phyloP scores from a whole-genome alignment of 2,888 invertebrate genomes.

The Punctoribates punctum region DNA sequence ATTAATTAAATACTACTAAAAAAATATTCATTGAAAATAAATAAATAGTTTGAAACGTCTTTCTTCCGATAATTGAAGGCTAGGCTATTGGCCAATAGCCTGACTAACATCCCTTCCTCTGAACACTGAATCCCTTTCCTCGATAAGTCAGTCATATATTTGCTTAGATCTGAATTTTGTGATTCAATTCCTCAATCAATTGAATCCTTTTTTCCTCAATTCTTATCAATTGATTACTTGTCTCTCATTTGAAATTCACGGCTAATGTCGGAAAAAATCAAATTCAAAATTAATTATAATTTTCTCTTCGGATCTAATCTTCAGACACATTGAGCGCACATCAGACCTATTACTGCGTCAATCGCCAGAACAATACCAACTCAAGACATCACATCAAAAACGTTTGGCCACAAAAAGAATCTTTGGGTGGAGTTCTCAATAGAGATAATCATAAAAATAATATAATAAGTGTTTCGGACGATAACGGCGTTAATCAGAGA shows the following conservation, averaged over 20 bases:
- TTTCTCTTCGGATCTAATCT: neutral
- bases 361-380: neutral
- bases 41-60: too few relatives aligned
- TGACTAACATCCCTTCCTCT: too few relatives aligned
- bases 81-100: too few relatives aligned
- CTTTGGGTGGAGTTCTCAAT: neutral
- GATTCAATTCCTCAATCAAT: neutral
- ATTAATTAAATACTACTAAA: neutral
- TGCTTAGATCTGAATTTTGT: neutral
- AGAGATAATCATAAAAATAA: neutral
- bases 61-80: too few relatives aligned
- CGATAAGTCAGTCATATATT: neutral
- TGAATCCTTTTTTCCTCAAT: neutral
- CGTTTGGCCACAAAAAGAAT: slow-evolving; percentile 8
- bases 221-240: neutral
- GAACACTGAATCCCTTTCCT: too few relatives aligned
- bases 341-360: slow-evolving; percentile 16
- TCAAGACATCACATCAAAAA: neutral
- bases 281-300: neutral
- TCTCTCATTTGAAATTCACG: slow-evolving; percentile 12
- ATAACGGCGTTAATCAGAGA: slow-evolving; percentile 9
- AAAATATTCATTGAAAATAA: too few relatives aligned
- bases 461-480: slow-evolving; percentile 10
- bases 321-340: slow-evolving; percentile 4
- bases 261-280: neutral